These are phyloP conservation scores for Porites cylindrica DNA, from an alignment of 92 coral and sea anemone species.

Conservation along the genomic window DNA sequence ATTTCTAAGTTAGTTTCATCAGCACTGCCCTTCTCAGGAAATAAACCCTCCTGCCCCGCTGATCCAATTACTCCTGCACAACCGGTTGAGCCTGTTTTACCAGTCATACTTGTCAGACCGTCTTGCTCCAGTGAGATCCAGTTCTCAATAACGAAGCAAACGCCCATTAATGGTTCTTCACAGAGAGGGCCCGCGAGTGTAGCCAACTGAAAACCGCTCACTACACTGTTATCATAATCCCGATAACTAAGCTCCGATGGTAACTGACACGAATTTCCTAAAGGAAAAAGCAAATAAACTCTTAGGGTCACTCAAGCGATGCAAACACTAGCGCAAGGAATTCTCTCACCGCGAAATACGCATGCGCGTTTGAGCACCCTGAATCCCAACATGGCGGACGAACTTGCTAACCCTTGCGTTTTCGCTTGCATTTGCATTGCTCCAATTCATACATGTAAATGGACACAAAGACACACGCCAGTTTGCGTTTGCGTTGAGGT, in stretches of 20 bases:
- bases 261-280: not conserved
- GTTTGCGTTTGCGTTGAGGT: too few relatives aligned
- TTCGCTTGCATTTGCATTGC: too few relatives aligned
- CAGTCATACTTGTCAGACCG: not conserved
- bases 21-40: not conserved
- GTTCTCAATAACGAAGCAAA: slow-evolving; percentile 89
- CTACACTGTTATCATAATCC: slow-evolving; percentile 91
- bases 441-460: too few relatives aligned
- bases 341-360: too few relatives aligned
- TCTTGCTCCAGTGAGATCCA: slow-evolving; percentile 49
- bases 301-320: too few relatives aligned
- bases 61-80: not conserved
- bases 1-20: not conserved
- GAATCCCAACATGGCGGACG: too few relatives aligned
- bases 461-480: too few relatives aligned
- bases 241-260: slow-evolving; percentile 57
- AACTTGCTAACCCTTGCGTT: too few relatives aligned
- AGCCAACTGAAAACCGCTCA: slow-evolving; percentile 94
- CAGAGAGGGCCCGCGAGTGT: slow-evolving; percentile 95
- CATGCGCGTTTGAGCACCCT: too few relatives aligned
- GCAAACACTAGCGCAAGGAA: too few relatives aligned
- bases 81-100: slow-evolving; percentile 18
- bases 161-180: slow-evolving; percentile 99
- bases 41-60: not conserved
- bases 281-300: not conserved